These are phyloP conservation scores for Eristalis arbustorum DNA, from an alignment of 2,888 invertebrate species.

Conservation along the genomic window DNA sequence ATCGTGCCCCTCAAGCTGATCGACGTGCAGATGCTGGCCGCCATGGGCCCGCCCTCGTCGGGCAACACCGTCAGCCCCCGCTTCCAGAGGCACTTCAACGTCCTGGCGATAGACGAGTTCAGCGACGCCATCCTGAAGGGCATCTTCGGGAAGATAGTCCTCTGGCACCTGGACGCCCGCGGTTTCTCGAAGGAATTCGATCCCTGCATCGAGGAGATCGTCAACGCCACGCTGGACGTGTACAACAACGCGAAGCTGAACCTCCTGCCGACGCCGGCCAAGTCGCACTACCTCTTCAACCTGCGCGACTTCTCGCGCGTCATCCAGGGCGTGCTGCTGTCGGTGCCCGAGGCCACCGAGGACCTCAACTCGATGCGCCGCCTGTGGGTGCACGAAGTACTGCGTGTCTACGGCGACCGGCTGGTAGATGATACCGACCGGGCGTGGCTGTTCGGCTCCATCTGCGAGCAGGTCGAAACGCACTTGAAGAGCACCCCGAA, in stretches of 20 bases:
- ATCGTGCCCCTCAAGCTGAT: constrained; percentile 88
- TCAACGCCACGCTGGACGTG: constrained; percentile 91
- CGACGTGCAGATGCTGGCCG: constrained; percentile 93
- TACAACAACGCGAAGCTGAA: constrained; percentile 91
- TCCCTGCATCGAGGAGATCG: constrained; percentile 93
- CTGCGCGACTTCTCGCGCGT: constrained; percentile 96
- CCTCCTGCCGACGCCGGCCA: constrained; percentile 94
- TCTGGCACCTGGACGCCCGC: constrained; percentile 98
- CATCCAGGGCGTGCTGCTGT: constrained; percentile 93
- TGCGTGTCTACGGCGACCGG: constrained; percentile 95
- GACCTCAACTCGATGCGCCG: constrained; percentile 92
- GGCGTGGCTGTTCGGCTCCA: constrained; percentile 88
- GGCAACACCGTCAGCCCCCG: constrained; percentile 92
- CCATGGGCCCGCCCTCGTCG: constrained; percentile 90
- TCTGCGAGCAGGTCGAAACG: constrained; percentile 83
- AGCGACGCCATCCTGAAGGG: constrained; percentile 90
- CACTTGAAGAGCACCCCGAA: constrained; percentile 86
- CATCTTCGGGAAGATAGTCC: constrained; percentile 93
- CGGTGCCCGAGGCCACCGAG: constrained; percentile 95
- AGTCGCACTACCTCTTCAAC: constrained; percentile 97
- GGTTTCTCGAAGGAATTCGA: constrained; percentile 97
- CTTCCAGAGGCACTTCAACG: constrained; percentile 92
- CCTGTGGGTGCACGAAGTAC: constrained; percentile 96
- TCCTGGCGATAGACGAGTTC: constrained; percentile 93
- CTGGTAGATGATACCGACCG: constrained; percentile 92